Conservation (phyloP, 2,113 vertebrate species). For the Murina feae region DNA sequence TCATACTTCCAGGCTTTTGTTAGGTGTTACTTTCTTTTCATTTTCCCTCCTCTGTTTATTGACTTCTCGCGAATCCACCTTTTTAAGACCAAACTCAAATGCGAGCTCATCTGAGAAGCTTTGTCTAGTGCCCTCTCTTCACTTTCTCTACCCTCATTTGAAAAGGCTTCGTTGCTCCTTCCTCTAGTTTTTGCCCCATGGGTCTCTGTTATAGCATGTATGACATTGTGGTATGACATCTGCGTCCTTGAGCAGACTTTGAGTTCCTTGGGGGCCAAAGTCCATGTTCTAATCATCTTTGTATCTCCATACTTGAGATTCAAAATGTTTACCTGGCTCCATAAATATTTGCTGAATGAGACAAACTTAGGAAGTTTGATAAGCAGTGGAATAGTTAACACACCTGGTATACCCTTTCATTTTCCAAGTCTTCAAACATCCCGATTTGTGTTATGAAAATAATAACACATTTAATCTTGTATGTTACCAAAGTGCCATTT, state of each 20-base stretch:
- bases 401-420: not conserved
- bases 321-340: not conserved
- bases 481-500: not conserved
- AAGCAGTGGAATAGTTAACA: not conserved
- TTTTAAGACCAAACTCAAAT: not conserved
- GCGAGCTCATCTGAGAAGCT: not conserved
- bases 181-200: not conserved
- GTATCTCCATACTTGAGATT: not conserved
- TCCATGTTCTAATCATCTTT: constrained; percentile 3
- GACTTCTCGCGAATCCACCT: not conserved
- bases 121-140: not conserved
- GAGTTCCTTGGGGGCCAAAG: not conserved
- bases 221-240: not conserved
- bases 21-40: not conserved
- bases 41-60: not conserved
- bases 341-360: constrained; percentile 35
- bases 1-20: not conserved
- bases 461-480: not conserved
- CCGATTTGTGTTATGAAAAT: not conserved
- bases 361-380: not conserved
- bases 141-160: not conserved
- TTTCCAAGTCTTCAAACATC: constrained; percentile 9
- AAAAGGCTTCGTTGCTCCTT: not conserved
- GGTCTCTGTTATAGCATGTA: not conserved
- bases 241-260: not conserved